Conservation (phyloP, 2,797 vertebrate genomes). For the Decapterus maruadsi region DNA sequence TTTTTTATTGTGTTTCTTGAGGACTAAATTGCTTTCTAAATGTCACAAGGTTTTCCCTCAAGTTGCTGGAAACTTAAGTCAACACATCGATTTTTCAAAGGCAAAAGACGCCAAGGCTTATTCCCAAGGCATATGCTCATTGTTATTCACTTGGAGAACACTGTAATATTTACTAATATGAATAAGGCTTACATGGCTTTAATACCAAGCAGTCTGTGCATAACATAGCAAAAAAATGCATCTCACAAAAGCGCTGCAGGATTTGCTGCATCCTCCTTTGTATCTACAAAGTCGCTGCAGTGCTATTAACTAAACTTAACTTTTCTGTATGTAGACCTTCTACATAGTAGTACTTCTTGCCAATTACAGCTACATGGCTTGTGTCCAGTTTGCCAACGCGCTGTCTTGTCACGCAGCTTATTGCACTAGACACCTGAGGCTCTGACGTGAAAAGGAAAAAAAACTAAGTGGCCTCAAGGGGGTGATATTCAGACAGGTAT, state of each 20-base stretch:
- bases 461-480: too few relatives aligned
- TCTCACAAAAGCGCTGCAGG: not conserved
- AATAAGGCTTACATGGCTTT: slow-evolving; percentile 11
- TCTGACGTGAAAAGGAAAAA: not conserved
- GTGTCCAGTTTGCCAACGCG: not conserved
- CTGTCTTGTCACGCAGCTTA: not conserved
- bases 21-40: not conserved
- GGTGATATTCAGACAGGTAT: not conserved
- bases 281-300: not conserved
- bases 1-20: slow-evolving; percentile 3
- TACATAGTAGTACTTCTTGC: not conserved
- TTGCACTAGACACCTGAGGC: not conserved
- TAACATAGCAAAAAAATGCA: slow-evolving; percentile 14
- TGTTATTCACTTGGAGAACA: not conserved
- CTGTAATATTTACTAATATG: slow-evolving; percentile 14
- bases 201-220: slow-evolving; percentile 7
- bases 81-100: not conserved
- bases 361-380: not conserved
- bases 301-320: not conserved
- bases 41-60: not conserved
- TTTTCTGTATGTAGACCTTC: not conserved
- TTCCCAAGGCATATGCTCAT: not conserved
- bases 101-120: not conserved
- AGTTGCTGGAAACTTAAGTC: not conserved
- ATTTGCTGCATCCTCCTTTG: not conserved